A percentile compares a stretch with the other conserved stretches of the same genome.
Evolutionary conservation across 2,113 vertebrate species (phyloP).

Genomic region (Heterotilapia buettikoferi): DNA sequence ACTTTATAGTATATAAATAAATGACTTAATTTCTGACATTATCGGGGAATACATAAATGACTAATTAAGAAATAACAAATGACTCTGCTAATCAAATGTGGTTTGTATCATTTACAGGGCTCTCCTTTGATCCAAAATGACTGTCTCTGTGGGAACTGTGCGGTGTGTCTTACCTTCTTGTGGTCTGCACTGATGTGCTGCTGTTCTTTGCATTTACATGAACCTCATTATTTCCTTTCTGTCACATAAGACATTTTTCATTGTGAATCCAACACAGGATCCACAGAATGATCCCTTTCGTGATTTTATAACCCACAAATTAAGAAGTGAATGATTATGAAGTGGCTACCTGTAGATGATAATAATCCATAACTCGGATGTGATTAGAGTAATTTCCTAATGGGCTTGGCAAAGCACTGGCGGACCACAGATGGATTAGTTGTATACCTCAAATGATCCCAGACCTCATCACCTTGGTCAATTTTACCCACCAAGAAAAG

Average conservation of each 20-base stretch:
- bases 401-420: constrained; percentile 67
- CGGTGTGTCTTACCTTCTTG: not conserved
- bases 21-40: not conserved
- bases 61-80: not conserved
- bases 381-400: constrained; percentile 69
- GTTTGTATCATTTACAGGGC: not conserved
- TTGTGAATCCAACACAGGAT: not conserved
- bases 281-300: not conserved
- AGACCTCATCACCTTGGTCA: constrained; percentile 59
- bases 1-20: not conserved
- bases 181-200: fast-evolving
- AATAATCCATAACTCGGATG: constrained; percentile 77
- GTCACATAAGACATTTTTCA: not conserved
- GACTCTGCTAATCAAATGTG: not conserved
- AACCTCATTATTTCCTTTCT: not conserved
- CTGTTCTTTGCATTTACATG: not conserved
- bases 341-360: constrained; percentile 69
- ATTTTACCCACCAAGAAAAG: not conserved
- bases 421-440: constrained; percentile 44
- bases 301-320: not conserved
- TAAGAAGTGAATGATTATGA: not conserved
- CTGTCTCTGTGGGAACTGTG: not conserved
- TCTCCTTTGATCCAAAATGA: not conserved
- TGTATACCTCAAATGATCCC: constrained; percentile 61
- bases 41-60: not conserved